Base-by-base conservation (phyloP, 2,797 vertebrate species). In the Coreius guichenoti region DNA sequence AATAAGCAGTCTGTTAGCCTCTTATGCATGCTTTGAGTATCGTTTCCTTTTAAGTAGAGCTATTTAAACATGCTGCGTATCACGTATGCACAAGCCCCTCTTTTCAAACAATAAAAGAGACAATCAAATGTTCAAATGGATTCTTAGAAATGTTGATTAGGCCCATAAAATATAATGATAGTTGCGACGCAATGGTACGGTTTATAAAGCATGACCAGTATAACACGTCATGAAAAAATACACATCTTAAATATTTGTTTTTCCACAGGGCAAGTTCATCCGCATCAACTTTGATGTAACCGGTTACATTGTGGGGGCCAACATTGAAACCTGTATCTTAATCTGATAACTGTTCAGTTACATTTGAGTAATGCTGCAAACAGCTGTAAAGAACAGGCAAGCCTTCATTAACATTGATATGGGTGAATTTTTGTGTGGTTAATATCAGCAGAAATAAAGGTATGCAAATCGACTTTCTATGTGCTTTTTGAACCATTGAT, bases 261-360 rank as follows among this genome's bases (percentile, higher is more conserved):
- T 54, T 86, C 21, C 88, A 74, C 95, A 99, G 98, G 98, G 98
- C 51, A 99, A 99, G 91, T 99, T 99, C 93, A 98, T 99, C 93
- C 97, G 97, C 87, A 98, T 99, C 91, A 99, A 99, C 95, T 99
- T 99, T 5, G 98, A 99, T 0, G 98, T 99, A 88, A 98, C 98
- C 0, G 98, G 98, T 19, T 99, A 96, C 89, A 97, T 96, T 3
- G 96, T 96, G 68, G 96, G 96, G 88, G 96, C 96, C 94, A 97
- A 97, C 92, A 97, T 96, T 72, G 96, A 96, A 93, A 97, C 95
- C 16, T 96, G 88, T 89, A 89, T 90, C 88, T 84, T 86, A 23
- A 70, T 76, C 21, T 58, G 2, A 31, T 3, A 56, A 56, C 39
- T 19, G 14, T 63, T 43, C 1, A 2, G 39, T 69, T 26, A 7